Evolutionary conservation across 2,888 invertebrate species (phyloP), one percentile per base, ranked within the genome.

Genomic region (Ferdinandea cuprea): DNA sequence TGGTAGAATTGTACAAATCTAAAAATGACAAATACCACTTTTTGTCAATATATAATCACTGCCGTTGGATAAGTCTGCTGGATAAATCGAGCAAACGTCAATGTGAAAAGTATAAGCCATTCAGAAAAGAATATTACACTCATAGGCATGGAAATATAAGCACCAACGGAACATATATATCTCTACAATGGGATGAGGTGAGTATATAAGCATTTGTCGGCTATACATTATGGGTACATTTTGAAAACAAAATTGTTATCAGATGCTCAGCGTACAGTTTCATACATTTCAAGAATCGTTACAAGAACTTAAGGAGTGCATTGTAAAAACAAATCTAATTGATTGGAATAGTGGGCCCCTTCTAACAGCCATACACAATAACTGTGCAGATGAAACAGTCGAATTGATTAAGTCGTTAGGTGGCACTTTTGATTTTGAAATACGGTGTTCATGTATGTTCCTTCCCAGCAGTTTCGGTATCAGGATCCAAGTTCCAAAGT

Each of bases 1-100:
- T 89, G 71, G 80, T 88, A 59, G 46, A 85, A 15, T 56, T 90
- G 9, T 90, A 90, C 59, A 63, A 35, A 32, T 35, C 65, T 0
- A 88, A 87, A 68, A 88, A 86, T 13, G 86, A 88, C 2, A 87
- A 86, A 35, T 88, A 89, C 40, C 89, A 89, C 52, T 90, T 88
- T 59, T 77, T 90, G n/a, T 66, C 88, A 2, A 79, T 90, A 8
- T 88, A 88, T 68, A 90, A 88, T 58, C 89, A 89, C 58, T 85
- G 86, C 2, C 89, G 89, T 65, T 90, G 89, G 90, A 87, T 88
- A 71, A 77, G 72, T 2, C 86, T 89, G 73, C 58, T 89, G 28
- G 32, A 68, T 25, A 19, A 69, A 76, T 6, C 40, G 68, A 72
- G 85, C 8, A 66, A 85, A 3, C 13, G 35, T 0, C 15, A 48